Base-by-base conservation (phyloP, 2,888 invertebrate genomes). In the Ormyrus nitidulus region DNA sequence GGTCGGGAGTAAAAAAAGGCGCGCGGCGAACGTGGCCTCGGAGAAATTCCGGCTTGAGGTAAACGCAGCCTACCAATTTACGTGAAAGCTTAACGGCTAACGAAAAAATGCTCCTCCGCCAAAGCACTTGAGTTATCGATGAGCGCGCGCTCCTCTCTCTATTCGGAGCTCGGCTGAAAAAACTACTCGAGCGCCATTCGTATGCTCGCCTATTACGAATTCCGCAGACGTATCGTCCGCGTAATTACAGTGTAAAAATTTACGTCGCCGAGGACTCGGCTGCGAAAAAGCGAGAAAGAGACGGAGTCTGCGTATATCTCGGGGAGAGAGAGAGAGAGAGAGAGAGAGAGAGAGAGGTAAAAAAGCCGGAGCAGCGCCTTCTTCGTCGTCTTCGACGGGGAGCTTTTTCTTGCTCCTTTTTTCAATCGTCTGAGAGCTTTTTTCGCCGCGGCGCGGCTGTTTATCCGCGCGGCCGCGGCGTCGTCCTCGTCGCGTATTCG, bases 171-270 rank as follows among this genome's bases (percentile, higher is more conserved):
- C 19, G 59, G 44, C 69, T 74, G 0, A 81, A 81, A 79, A 81
- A 81, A 79, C 81, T 68, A 76, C 76, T 81, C 79, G 76, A 72
- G 65, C 71, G 13, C 76, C 81, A 81, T 81, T 81, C 76, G 81
- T 81, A 81, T 81, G 78, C 81, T 76, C 75, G 68, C 85, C 84
- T 86, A 86, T 81, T 81, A 87, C 85, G 84, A 85, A 88, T 88
- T 86, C 87, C 85, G 84, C 85, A 85, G 86, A 85, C 87, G 87
- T 86, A 86, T 86, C 85, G 84, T 84, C 85, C 84, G 86, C 86
- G 87, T 88, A 87, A 88, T 88, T 87, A 86, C 87, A 87, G 87
- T 86, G 86, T 86, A 86, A 87, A 87, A 88, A 87, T 87, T 86
- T 87, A 86, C 86, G 86, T 86, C 83, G 80, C 61, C 66, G 64